These are phyloP conservation scores for Tarsius wallacei DNA, from an alignment of 2,797 vertebrate species.

Conservation along the genomic window DNA sequence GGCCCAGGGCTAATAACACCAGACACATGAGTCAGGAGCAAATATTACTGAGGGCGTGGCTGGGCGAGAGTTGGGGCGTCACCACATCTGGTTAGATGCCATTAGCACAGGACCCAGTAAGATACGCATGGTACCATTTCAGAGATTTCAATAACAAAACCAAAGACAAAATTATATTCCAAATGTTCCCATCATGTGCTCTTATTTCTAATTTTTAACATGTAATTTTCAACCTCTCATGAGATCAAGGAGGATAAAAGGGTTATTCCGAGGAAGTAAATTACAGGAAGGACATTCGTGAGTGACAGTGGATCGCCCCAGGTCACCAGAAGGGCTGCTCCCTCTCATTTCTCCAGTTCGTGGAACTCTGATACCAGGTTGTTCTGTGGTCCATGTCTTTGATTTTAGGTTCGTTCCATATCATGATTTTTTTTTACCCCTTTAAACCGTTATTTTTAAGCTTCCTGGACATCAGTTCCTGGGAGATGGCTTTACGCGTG, in stretches of 20 bases:
- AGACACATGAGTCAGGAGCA: fast-evolving
- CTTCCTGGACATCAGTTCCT: neutral
- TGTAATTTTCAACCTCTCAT: constrained; percentile 33
- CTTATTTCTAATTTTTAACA: constrained; percentile 39
- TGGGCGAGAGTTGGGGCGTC: neutral
- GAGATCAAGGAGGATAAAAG: constrained; percentile 13
- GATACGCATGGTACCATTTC: neutral
- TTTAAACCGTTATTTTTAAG: neutral
- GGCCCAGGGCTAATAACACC: neutral
- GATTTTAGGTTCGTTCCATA: neutral
- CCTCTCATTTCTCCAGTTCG: neutral
- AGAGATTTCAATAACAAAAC: constrained; percentile 50
- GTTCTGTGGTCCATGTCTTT: neutral
- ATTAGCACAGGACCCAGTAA: neutral
- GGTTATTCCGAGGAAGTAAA: constrained; percentile 32
- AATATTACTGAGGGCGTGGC: neutral
- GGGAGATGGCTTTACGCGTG: neutral
- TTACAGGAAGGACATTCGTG: neutral
- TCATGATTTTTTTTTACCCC: neutral
- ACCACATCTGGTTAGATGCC: neutral
- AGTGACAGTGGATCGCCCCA: neutral
- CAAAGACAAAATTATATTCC: neutral
- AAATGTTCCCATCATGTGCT: neutral
- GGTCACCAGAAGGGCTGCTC: neutral
- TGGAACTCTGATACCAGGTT: neutral